Evolutionary conservation across 2,797 vertebrate species (phyloP), one percentile per base, ranked within the genome.

Genomic region (Peromyscus melanophrys): DNA sequence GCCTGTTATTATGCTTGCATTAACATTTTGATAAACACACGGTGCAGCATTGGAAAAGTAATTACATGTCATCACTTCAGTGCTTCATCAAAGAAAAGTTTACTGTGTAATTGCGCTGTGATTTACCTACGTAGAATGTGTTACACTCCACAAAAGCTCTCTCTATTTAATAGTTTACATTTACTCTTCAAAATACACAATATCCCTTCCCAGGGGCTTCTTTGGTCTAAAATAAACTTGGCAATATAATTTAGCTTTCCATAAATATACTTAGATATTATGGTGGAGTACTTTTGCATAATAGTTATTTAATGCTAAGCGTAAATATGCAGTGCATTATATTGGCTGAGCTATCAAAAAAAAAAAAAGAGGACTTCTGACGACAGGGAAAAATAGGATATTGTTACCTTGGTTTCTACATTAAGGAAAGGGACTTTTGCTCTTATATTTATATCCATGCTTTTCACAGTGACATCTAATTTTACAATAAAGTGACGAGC

Each of bases 11-110:
- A 99, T 99, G 99, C 99, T 99, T 99, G 99, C 99, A 99, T 99
- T 99, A 99, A 99, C 99, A 99, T 99, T 99, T 99, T 99, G 99
- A 99, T 99, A 99, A 99, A 99, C 99, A 99, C 99, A 99, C 99
- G 98, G 99, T 99, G 98, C 98, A 96, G 99, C 99, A 99, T 99
- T 99, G 99, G 99, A 99, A 99, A 99, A 99, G 99, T 99, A 99
- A 99, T 99, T 99, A 99, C 99, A 99, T 99, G 99, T 99, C 99
- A 99, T 99, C 99, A 99, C 98, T 99, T 98, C 98, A 98, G 99
- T 98, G 99, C 99, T 98, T 99, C 98, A 99, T 98, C 98, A 98
- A 98, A 98, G 98, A 97, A 98, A 99, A 98, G 98, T 99, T 99
- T 98, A 98, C 98, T 97, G 96, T 96, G 98, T 98, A 98, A 99